Evolutionary conservation across 2,888 invertebrate genomes (phyloP).

Genomic region (Drosophila koepferae): DNA sequence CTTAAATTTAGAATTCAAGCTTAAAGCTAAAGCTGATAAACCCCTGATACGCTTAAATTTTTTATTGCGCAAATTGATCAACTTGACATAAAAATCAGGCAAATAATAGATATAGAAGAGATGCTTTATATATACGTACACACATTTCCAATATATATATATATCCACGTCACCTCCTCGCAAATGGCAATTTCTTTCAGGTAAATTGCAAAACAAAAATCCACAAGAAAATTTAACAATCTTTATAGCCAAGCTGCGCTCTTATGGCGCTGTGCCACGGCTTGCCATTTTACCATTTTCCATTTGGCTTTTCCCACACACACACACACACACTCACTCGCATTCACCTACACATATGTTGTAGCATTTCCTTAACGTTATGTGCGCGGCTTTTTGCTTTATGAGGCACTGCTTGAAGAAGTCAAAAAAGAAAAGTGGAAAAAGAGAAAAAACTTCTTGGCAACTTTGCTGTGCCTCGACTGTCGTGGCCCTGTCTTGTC

Average conservation of each 20-base stretch:
- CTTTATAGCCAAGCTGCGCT: slow-evolving; percentile 26
- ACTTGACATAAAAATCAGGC: background rate
- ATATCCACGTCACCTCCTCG: background rate
- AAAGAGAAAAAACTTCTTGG: slow-evolving; percentile 22
- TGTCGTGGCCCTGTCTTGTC: background rate
- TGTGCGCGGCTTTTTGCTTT: slow-evolving; percentile 29
- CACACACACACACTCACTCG: background rate
- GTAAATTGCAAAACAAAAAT: slow-evolving; percentile 9
- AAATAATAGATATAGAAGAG: background rate
- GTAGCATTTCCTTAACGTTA: slow-evolving; percentile 6
- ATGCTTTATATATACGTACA: background rate
- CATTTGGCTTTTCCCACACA: slow-evolving; percentile 19
- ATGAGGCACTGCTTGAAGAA: slow-evolving; percentile 34
- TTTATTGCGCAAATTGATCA: background rate
- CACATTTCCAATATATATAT: background rate
- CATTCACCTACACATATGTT: background rate
- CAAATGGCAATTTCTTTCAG: background rate
- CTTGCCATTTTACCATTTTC: slow-evolving; percentile 31
- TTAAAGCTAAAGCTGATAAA: background rate
- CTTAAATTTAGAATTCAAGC: background rate
- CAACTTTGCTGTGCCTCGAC: slow-evolving; percentile 20
- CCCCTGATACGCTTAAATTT: background rate
- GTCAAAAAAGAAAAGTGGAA: background rate
- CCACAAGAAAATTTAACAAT: slow-evolving; percentile 30
- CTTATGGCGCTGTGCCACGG: slow-evolving; percentile 12